Evolutionary conservation across 2,797 vertebrate species (phyloP).

Genomic region (Rhadinocentrus ornatus): DNA sequence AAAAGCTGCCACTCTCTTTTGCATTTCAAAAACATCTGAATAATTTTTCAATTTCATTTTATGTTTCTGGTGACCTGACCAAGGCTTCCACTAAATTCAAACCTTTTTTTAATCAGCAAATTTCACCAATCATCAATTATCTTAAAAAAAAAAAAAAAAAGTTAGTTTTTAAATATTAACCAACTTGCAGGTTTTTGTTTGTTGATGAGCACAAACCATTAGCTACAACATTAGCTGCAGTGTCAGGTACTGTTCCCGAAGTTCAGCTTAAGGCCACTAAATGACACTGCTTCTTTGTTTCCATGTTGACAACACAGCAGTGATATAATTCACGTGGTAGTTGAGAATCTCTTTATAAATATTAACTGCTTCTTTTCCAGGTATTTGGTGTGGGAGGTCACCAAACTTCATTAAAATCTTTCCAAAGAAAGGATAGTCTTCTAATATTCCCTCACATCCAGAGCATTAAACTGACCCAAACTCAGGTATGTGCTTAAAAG

Average conservation of each 20-base stretch:
- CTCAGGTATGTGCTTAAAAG: conserved; percentile 84
- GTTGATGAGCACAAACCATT: background rate
- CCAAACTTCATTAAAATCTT: conserved; percentile 79
- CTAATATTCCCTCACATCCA: conserved; percentile 93
- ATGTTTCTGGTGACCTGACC: background rate
- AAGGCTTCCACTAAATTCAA: background rate
- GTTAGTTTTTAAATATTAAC: background rate
- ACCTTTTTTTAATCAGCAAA: no score
- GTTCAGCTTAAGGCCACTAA: background rate
- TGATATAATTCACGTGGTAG: background rate
- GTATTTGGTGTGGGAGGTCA: conserved; percentile 91
- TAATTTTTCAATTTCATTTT: background rate
- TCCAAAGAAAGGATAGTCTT: conserved; percentile 83
- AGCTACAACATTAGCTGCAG: background rate
- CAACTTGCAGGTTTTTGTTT: background rate
- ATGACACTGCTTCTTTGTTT: conserved; percentile 14
- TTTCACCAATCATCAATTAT: background rate
- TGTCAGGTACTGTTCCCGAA: background rate
- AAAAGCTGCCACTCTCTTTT: background rate
- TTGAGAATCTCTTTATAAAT: conserved; percentile 4
- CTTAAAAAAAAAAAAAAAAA: no score
- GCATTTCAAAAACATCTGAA: background rate
- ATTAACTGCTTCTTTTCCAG: conserved; percentile 71
- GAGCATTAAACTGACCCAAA: conserved; percentile 91
- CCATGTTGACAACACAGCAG: background rate